Evolutionary conservation across 2,888 invertebrate species (phyloP).

Genomic region (Chrysolina haemoptera): DNA sequence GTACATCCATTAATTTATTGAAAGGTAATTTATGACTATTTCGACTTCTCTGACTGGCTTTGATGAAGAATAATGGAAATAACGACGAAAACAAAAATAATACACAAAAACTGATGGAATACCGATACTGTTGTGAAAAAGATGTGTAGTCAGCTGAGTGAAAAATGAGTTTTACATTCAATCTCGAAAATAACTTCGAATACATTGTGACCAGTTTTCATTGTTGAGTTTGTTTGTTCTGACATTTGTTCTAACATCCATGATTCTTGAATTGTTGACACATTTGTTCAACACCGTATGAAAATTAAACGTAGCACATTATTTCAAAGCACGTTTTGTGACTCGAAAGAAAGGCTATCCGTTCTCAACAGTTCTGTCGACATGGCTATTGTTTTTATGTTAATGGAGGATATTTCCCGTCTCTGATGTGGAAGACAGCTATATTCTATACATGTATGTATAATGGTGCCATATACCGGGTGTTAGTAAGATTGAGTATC

Average conservation of each 20-base stretch:
- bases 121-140: too few species aligned
- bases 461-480: background rate
- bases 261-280: background rate
- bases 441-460: background rate
- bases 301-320: background rate
- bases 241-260: background rate
- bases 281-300: background rate
- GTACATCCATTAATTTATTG: too few species aligned
- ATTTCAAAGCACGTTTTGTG: conserved; percentile 29
- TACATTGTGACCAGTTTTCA: too few species aligned
- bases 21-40: too few species aligned
- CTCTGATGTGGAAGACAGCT: conserved; percentile 12
- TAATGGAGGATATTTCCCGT: conserved; percentile 33
- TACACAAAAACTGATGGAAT: too few species aligned
- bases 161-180: too few species aligned
- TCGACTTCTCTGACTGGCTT: too few species aligned
- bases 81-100: too few species aligned
- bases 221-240: too few species aligned
- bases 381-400: conserved; percentile 38
- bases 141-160: too few species aligned
- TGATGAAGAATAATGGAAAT: too few species aligned
- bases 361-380: conserved; percentile 1
- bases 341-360: conserved; percentile 23
- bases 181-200: too few species aligned
- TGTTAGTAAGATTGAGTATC: background rate